Evolutionary conservation across 2,113 vertebrate genomes (phyloP), one percentile per base, ranked within the genome.

Genomic region (Ifrita kowaldi): DNA sequence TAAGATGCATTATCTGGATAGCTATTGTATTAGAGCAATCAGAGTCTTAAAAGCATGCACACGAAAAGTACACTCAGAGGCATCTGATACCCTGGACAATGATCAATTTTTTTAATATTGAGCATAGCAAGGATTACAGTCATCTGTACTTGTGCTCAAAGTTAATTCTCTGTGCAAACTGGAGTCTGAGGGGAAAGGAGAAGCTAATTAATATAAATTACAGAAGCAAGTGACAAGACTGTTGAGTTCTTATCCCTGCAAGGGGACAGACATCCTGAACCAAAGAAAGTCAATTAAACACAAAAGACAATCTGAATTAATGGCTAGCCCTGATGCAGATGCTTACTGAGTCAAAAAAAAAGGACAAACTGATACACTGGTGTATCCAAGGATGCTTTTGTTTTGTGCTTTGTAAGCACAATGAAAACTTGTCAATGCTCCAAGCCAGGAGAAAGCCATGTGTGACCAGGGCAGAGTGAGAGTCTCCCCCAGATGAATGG

Each of bases 191-290:
- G n/a, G n/a, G 67, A 41, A 90, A 87, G 41, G 16, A 86, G 37
- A 59, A 68, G 26, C 27, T 82, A 83, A 84, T 87, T 89, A 84
- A 83, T 90, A 95, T 57, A 65, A 91, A 90, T 87, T 83, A 93
- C 57, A 91, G 55, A 73, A 87, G 56, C 47, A 82, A 87, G 62
- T 49, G 57, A 87, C 53, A 90, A 28, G n/a, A n/a, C 28, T 70
- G 42, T 62, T 84, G 33, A 82, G 80, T 68, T 85, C 86, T 83
- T 83, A 67, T 27, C 33, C 39, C 39, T 70, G 35, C 16, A 64
- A 85, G 53, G 24, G 50, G 65, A 56, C 37, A 87, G 56, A 69
- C 9, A 44, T 79, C 32, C 65, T 80, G 41, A 83, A 67, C 60
- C 39, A 81, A 84, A 83, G 56, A 73, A 95, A 90, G 85, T 71